Evolutionary conservation across 2,888 invertebrate species (phyloP).

Genomic region (Tromatobia lineatoria): DNA sequence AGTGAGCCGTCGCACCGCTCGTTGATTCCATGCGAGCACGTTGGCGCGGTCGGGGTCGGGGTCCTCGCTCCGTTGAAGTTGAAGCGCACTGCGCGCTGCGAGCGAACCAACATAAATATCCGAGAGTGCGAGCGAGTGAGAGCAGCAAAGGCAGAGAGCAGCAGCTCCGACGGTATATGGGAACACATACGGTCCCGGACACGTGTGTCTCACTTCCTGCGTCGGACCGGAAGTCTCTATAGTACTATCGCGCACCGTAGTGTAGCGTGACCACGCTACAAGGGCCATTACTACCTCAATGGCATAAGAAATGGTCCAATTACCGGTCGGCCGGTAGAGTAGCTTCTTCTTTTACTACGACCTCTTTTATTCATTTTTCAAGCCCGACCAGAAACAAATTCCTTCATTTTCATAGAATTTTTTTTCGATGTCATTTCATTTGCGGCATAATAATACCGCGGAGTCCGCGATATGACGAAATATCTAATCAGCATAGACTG

Average conservation of each 20-base stretch:
- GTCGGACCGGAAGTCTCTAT: constrained; percentile 84
- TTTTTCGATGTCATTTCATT: neutral
- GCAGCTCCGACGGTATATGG: constrained; percentile 78
- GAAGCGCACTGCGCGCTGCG: constrained; percentile 34
- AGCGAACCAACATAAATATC: neutral
- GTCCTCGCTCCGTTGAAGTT: constrained; percentile 52
- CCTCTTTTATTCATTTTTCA: neutral
- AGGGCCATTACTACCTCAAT: constrained; percentile 82
- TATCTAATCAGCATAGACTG: constrained; percentile 63
- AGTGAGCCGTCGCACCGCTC: constrained; percentile 26
- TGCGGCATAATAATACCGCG: neutral
- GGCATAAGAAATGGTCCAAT: constrained; percentile 77
- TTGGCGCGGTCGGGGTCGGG: constrained; percentile 41
- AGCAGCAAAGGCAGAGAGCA: constrained; percentile 4
- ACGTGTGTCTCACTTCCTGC: constrained; percentile 84
- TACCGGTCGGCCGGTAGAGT: constrained; percentile 73
- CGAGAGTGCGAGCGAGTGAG: constrained; percentile 32
- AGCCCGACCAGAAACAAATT: neutral
- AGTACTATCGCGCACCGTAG: constrained; percentile 82
- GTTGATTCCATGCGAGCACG: constrained; percentile 51
- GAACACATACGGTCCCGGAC: constrained; percentile 80
- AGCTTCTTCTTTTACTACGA: constrained; percentile 42
- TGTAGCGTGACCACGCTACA: constrained; percentile 83
- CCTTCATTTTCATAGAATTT: neutral
- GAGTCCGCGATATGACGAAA: constrained; percentile 42